phyloP scores from a whole-genome alignment of 2,888 invertebrate species.

The Catocala nupta region DNA sequence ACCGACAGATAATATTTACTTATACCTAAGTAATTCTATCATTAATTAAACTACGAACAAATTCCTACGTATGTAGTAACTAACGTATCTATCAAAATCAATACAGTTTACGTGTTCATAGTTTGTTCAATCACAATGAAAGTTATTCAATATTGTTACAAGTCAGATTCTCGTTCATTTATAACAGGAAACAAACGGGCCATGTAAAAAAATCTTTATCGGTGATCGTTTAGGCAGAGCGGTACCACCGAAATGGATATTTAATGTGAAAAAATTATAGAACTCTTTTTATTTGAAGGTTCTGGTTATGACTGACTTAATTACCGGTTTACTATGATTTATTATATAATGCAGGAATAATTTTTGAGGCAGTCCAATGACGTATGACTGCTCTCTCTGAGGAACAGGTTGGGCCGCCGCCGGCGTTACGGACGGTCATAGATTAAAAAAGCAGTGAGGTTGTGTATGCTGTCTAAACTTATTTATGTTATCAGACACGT shows the following conservation, averaged over 20 bases:
- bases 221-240: constrained; percentile 74
- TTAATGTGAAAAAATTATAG: constrained; percentile 85
- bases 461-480: constrained; percentile 6
- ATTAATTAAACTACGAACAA: too few species aligned
- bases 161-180: constrained; percentile 48
- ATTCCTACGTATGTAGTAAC: too few species aligned
- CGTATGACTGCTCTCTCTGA: constrained; percentile 78
- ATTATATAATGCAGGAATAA: constrained; percentile 84
- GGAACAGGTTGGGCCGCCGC: constrained; percentile 80
- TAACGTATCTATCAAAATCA: not conserved
- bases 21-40: too few species aligned
- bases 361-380: constrained; percentile 81
- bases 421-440: constrained; percentile 71
- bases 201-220: constrained; percentile 64
- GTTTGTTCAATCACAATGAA: constrained; percentile 29
- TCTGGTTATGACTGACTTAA: constrained; percentile 86
- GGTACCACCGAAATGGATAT: constrained; percentile 74
- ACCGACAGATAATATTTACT: too few species aligned
- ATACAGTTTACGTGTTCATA: not conserved
- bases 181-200: constrained; percentile 53
- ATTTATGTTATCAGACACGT: not conserved
- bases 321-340: constrained; percentile 87
- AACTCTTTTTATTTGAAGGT: constrained; percentile 80
- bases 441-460: constrained; percentile 28
- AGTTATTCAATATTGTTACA: constrained; percentile 54